Percentiles rank a stretch among this genome's conserved stretches.
These are phyloP conservation scores for Clanis bilineata DNA, from an alignment of 2,888 invertebrate species.

Conservation along the genomic window DNA sequence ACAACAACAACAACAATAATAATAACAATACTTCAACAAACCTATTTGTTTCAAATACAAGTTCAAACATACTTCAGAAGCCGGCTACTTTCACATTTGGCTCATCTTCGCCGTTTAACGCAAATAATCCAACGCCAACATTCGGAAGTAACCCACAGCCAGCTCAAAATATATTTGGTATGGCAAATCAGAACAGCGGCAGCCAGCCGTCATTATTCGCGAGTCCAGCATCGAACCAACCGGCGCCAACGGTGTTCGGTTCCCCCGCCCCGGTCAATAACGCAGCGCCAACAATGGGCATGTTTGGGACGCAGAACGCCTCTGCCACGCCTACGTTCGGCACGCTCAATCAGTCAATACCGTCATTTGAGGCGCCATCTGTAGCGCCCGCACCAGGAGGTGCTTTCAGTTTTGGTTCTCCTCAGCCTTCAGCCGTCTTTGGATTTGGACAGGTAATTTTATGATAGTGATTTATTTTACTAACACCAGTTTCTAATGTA, in stretches of 20 bases:
- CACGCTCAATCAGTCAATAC: conserved; percentile 38
- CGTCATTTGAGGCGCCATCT: conserved; percentile 50
- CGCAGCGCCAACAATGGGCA: conserved; percentile 33
- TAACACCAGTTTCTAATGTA: too few relatives aligned
- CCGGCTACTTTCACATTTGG: conserved; percentile 56
- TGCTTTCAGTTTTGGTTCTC: conserved; percentile 57
- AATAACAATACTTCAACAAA: conserved; percentile 28
- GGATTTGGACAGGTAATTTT: conserved; percentile 64
- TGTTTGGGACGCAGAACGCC: conserved; percentile 50
- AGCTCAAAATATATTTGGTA: conserved; percentile 50
- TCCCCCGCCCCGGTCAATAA: conserved; percentile 36
- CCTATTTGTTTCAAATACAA: conserved; percentile 44
- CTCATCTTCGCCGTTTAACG: conserved; percentile 46
- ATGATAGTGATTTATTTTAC: too few relatives aligned
- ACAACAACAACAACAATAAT: conserved; percentile 30
- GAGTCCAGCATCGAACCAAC: conserved; percentile 37
- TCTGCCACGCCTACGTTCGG: conserved; percentile 50
- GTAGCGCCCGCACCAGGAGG: conserved; percentile 41
- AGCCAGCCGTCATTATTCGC: conserved; percentile 49
- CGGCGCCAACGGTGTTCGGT: conserved; percentile 50
- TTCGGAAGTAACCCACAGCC: conserved; percentile 45
- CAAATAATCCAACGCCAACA: conserved; percentile 34
- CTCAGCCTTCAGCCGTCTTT: conserved; percentile 48
- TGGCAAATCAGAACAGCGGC: conserved; percentile 40
- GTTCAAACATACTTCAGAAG: conserved; percentile 43